phyloP scores from a whole-genome alignment of 1,140 invertebrate genomes.

The Sminthurinus signatus region DNA sequence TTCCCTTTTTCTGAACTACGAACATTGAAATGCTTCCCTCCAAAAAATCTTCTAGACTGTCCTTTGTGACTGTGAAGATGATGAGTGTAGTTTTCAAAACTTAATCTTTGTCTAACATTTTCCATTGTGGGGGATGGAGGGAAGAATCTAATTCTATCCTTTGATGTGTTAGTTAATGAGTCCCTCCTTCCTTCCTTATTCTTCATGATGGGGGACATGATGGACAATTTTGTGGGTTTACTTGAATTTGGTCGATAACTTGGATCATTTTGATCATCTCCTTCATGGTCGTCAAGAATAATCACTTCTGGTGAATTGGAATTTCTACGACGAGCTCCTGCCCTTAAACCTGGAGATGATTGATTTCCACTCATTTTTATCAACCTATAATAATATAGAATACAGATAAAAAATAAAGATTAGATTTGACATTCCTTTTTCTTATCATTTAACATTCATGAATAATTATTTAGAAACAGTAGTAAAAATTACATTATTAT shows the following conservation, averaged over 20 bases:
- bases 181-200: constrained; percentile 12
- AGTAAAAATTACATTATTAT: too few relatives aligned
- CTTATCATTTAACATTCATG: too few relatives aligned
- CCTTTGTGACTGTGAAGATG: neutral
- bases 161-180: neutral
- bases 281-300: constrained; percentile 10
- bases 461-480: too few relatives aligned
- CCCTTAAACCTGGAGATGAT: neutral
- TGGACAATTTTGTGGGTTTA: constrained; percentile 25
- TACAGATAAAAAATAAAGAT: too few relatives aligned
- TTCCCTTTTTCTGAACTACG: neutral
- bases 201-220: constrained; percentile 39
- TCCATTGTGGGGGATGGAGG: neutral
- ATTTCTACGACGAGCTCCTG: neutral
- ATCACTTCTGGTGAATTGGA: constrained; percentile 5
- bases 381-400: too few relatives aligned
- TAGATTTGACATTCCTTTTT: too few relatives aligned
- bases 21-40: constrained; percentile 6
- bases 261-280: neutral
- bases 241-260: neutral
- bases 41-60: neutral
- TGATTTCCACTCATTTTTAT: constrained; percentile 2
- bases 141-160: neutral
- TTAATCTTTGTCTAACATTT: constrained; percentile 3
- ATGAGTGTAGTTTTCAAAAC: too few relatives aligned